phyloP scores from a whole-genome alignment of 2,888 invertebrate species.

The Drosophila fulvimacula region DNA sequence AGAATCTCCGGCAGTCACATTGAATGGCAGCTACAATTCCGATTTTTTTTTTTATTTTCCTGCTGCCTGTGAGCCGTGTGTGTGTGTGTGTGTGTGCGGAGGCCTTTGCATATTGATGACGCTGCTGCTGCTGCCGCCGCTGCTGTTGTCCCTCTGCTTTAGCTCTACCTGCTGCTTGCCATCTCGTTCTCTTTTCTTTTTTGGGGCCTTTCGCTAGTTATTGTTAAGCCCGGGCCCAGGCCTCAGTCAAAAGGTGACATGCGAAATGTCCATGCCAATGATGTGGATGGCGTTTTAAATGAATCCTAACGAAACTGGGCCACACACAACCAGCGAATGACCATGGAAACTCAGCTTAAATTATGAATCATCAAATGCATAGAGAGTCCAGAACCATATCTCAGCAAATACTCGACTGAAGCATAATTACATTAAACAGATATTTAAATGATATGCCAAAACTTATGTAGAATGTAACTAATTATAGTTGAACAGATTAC shows the following conservation, averaged over 20 bases:
- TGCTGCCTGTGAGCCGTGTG: constrained; percentile 27
- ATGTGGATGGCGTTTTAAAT: constrained; percentile 52
- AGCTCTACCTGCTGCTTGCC: constrained; percentile 21
- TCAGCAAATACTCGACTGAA: neutral
- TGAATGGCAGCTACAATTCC: constrained; percentile 68
- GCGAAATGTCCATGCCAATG: constrained; percentile 48
- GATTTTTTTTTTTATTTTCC: constrained; percentile 25
- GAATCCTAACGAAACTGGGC: constrained; percentile 58
- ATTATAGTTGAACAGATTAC: too few relatives aligned
- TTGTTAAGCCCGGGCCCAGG: constrained; percentile 46
- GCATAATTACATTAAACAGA: neutral
- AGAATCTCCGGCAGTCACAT: constrained; percentile 49
- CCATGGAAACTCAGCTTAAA: constrained; percentile 39
- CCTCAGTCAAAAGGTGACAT: constrained; percentile 42
- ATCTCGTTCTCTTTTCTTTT: constrained; percentile 22
- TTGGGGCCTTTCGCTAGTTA: constrained; percentile 24
- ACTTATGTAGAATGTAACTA: too few relatives aligned
- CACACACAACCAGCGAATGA: constrained; percentile 44
- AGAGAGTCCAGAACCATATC: neutral
- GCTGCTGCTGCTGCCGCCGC: constrained; percentile 49
- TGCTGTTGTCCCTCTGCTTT: constrained; percentile 26
- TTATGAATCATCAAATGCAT: neutral
- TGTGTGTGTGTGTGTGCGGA: constrained; percentile 23
- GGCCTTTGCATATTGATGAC: constrained; percentile 77
- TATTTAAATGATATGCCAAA: neutral